Base-by-base conservation (phyloP, 2,797 vertebrate species). In the Catostomus latipinnis region DNA sequence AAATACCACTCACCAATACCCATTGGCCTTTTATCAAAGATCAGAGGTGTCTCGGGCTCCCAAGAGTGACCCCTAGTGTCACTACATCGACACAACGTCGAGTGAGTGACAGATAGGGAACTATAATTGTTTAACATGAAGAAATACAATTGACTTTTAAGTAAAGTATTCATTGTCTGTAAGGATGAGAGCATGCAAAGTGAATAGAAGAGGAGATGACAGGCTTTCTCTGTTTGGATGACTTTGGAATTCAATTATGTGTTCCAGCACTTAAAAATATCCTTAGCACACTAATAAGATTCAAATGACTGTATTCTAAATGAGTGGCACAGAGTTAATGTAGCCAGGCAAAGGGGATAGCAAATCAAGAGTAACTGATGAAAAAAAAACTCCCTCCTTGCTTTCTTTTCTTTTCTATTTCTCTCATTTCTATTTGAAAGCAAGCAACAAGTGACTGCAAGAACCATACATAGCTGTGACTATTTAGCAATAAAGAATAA, bases 161-260 rank as follows among this genome's bases (percentile, higher is more conserved):
- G 66, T 54, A 54, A 52, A 7, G 45, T 81, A 77, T 68, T 83
- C 81, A 83, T 88, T 88, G 80, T 84, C 78, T 87, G 53, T 14
- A 73, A 81, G 78, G 72, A 78, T 45, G 71, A 75, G 74, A 86
- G 62, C 48, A 43, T 34, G 18, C 65, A 60, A 77, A 61, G 52
- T 22, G 18, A 71, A 16, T 4, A 48, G 56, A 2, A 62, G 46
- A 60, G 12, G 66, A 78, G 53, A 60, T 43, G 57, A 71, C 67
- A 80, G 46, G 11, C 73, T 72, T 54, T 88, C 83, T 91, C 79
- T 66, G 69, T 84, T 88, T 83, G 82, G 76, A 85, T 87, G 90
- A 93, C 91, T 90, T 91, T 92, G 88, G 83, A 86, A 88, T 90
- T 85, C 83, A 88, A 89, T 91, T 90, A 85, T 90, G 85, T 89